These are phyloP conservation scores for Papilio protenor DNA, from an alignment of 2,888 invertebrate genomes.

Conservation along the genomic window DNA sequence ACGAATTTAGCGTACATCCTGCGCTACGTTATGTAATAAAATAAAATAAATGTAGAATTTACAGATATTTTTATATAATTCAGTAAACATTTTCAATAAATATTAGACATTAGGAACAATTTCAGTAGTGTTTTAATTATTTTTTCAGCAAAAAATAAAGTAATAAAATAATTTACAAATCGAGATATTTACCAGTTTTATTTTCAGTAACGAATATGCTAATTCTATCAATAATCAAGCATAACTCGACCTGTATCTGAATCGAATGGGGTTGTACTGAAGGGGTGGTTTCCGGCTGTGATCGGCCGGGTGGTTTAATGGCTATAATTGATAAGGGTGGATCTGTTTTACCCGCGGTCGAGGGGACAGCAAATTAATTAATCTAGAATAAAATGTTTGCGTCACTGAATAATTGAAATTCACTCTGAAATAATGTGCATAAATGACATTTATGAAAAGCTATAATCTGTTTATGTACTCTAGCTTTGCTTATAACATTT, in stretches of 20 bases:
- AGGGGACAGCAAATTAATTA: slow-evolving; percentile 2
- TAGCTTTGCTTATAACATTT: no score
- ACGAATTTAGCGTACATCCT: not conserved
- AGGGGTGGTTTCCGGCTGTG: not conserved
- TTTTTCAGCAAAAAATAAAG: not conserved
- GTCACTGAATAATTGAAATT: not conserved
- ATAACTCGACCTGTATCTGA: slow-evolving; percentile 10
- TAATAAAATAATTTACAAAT: not conserved
- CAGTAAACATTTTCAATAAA: not conserved
- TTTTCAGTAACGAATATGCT: not conserved
- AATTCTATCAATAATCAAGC: slow-evolving; percentile 2
- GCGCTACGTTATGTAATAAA: not conserved
- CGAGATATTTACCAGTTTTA: not conserved
- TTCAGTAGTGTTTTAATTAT: no score
- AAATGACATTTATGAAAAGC: no score
- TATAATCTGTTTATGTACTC: no score
- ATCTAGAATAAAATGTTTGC: not conserved
- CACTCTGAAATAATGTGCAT: not conserved
- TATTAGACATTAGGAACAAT: no score
- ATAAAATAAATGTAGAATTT: not conserved
- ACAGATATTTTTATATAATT: no score
- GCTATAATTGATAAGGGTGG: not conserved
- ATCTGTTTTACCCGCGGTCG: not conserved
- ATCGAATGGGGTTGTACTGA: slow-evolving; percentile 2
- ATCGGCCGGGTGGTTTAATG: slow-evolving; percentile 7